Evolutionary conservation across 2,797 vertebrate genomes (phyloP).

Genomic region (Acropternis orthonyx): DNA sequence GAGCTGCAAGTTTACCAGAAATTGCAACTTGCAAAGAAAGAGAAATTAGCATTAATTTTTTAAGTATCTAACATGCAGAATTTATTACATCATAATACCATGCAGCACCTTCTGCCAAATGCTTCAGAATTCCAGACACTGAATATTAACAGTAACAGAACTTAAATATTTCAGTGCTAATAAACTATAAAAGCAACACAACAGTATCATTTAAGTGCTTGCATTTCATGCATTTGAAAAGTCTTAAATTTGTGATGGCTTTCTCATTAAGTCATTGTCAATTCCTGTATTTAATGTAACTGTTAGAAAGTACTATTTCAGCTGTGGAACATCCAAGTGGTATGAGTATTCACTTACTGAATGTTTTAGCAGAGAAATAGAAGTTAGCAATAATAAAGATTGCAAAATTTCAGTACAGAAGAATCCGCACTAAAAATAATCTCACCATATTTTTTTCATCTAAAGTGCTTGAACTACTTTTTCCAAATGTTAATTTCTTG

Average conservation of each 20-base stretch:
- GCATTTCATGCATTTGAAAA: background rate
- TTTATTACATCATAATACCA: background rate
- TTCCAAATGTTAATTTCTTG: background rate
- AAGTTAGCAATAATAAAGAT: background rate
- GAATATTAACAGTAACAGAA: background rate
- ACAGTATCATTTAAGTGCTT: background rate
- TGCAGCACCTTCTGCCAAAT: background rate
- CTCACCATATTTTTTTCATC: background rate
- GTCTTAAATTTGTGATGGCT: background rate
- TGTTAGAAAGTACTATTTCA: background rate
- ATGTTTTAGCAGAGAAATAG: background rate
- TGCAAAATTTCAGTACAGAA: background rate
- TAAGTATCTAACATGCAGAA: background rate
- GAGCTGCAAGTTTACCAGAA: background rate
- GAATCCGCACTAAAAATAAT: background rate
- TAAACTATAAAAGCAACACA: background rate
- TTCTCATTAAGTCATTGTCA: background rate
- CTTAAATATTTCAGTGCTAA: background rate
- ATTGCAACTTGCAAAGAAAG: background rate
- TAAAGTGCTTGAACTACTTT: background rate
- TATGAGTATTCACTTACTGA: accelerated
- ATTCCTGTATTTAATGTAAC: background rate
- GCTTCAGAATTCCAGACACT: background rate
- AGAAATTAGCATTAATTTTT: background rate
- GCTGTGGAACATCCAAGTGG: background rate